Evolutionary conservation across 53 echinoderm and acorn worm genomes (phyloP).

Genomic region (Luidia sarsii): DNA sequence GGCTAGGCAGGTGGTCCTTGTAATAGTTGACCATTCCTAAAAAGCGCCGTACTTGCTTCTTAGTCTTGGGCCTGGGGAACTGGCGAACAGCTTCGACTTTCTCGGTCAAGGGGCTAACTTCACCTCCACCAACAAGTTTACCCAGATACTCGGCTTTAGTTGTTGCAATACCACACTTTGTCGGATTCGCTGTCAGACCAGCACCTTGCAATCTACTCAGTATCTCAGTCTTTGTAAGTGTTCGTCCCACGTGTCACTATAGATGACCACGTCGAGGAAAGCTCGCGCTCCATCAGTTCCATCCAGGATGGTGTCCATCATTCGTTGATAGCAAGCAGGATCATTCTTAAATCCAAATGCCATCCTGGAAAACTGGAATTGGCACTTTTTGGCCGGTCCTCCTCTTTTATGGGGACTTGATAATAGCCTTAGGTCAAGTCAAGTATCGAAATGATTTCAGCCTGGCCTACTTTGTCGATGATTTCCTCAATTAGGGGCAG

Average conservation of each 20-base stretch:
- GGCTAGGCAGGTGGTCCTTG: conserved; percentile 56
- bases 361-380: conserved; percentile 61
- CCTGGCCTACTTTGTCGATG: conserved; percentile 27
- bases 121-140: neutral
- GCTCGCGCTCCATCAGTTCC: conserved; percentile 47
- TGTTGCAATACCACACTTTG: conserved; percentile 47
- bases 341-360: conserved; percentile 68
- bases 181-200: conserved; percentile 45
- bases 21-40: conserved; percentile 68
- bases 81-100: neutral
- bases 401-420: conserved; percentile 51
- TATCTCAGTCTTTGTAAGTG: conserved; percentile 45
- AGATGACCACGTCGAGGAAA: conserved; percentile 60
- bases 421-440: conserved; percentile 58
- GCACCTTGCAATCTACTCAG: conserved; percentile 39
- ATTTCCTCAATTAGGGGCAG: conserved; percentile 58
- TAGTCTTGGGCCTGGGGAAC: neutral
- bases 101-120: neutral
- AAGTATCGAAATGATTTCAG: conserved; percentile 8
- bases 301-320: conserved; percentile 59
- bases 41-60: conserved; percentile 8
- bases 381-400: conserved; percentile 52
- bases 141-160: neutral
- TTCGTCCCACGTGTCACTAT: conserved; percentile 61
- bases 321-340: conserved; percentile 60